Base-by-base conservation (phyloP, 2,113 vertebrate genomes). In the Channa maculata region DNA sequence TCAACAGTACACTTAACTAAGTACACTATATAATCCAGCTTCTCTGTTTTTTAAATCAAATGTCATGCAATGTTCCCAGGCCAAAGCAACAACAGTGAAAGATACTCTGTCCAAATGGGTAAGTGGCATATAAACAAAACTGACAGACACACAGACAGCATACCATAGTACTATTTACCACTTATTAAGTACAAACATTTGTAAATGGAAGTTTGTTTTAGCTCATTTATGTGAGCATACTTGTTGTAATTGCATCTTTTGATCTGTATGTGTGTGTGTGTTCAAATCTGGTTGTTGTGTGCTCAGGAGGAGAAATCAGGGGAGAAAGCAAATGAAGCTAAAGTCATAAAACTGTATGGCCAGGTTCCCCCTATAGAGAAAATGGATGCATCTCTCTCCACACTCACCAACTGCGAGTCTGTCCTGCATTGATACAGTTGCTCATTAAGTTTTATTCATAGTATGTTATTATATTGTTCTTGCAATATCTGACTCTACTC, bases 91-190 rank as follows among this genome's bases (percentile, higher is more conserved):
- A 13, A 97, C 96, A 57, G 95, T 99, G 79, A 98, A 94, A 93
- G 97, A 99, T 86, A 97, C 97, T 7, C 81, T 99, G 76, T 90
- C 88, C 61, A 97, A 92, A 95, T 97, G 96, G 97, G 97, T 99
- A 84, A 96, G 96, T 94, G 6, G 1, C 3, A 24, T 2, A 37
- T 2, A 50, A 0, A 43, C 13, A 59, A 9, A 59, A 3, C 8
- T 49, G 5, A 6, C 24, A 24, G 24, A 24, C 24, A 24, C 24
- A 24, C 24, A 34, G 0, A 34, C 34, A 38, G 7, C 13, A 37
- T 0, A 44, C 14, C 0, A n/a, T 46, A 67, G 0, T 8, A 4
- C 1, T 8, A n/a, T 10, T 7, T 4, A 4, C 4, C 4, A 5
- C 4, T 7, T 41, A 7, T 2, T 2, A 5, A 41, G 39, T 41